Conservation (phyloP, 1,140 invertebrate genomes). For the Pseudomyrmex flavicornis region DNA sequence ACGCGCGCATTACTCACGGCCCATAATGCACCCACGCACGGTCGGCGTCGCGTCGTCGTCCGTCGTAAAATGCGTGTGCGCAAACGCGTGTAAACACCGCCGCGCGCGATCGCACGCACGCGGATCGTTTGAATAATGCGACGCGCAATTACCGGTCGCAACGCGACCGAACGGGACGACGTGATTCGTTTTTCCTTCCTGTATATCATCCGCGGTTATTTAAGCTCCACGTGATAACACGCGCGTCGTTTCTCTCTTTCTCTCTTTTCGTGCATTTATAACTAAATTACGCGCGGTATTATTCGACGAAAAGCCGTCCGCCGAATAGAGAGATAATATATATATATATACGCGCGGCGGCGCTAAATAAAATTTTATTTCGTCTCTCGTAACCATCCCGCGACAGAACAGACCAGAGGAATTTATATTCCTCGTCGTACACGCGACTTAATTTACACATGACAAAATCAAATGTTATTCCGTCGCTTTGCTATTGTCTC, state of each 20-base stretch:
- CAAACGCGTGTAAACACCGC: slow-evolving; percentile 71
- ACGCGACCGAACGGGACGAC: slow-evolving; percentile 58
- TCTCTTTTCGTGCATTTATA: slow-evolving; percentile 4
- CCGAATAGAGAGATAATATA: slow-evolving; percentile 24
- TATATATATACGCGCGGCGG: no score
- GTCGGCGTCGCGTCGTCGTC: slow-evolving; percentile 17
- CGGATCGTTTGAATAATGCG: slow-evolving; percentile 71
- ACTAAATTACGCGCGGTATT: slow-evolving; percentile 37
- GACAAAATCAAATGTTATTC: slow-evolving; percentile 4
- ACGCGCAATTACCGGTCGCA: slow-evolving; percentile 69
- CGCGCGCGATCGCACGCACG: slow-evolving; percentile 54
- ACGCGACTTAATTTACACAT: not conserved
- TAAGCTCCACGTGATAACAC: slow-evolving; percentile 45
- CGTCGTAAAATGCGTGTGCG: slow-evolving; percentile 61
- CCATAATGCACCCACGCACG: slow-evolving; percentile 54
- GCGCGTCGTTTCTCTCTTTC: not conserved
- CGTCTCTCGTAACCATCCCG: no score
- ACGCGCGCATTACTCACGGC: slow-evolving; percentile 59
- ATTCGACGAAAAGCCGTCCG: not conserved
- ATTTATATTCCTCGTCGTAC: slow-evolving; percentile 18
- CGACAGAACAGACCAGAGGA: not conserved
- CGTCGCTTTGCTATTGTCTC: not conserved
- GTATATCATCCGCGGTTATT: slow-evolving; percentile 57
- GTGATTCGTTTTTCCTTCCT: slow-evolving; percentile 66
- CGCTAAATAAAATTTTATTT: slow-evolving; percentile 16